These are phyloP conservation scores for Lasioglossum calceatum DNA, from an alignment of 2,888 invertebrate species.

Conservation along the genomic window DNA sequence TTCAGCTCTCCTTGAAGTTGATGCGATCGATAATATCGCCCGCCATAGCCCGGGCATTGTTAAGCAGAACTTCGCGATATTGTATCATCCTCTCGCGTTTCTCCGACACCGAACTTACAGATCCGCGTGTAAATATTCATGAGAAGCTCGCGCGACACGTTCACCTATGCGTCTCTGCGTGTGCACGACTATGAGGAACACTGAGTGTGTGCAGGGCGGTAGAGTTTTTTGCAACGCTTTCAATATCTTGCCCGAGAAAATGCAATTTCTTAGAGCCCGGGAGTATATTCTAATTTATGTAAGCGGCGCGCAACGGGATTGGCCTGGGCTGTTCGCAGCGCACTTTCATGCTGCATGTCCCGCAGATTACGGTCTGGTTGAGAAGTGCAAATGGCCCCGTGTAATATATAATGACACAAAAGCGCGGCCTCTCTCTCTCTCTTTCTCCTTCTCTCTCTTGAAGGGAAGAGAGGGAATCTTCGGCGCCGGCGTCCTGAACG, in stretches of 20 bases:
- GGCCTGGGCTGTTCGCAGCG: slow-evolving; percentile 29
- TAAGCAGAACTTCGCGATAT: slow-evolving; percentile 1
- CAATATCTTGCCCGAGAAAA: slow-evolving; percentile 43
- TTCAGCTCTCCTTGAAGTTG: neutral
- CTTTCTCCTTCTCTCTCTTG: neutral
- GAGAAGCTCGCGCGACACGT: neutral
- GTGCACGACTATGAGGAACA: neutral
- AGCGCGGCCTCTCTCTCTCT: slow-evolving; percentile 40
- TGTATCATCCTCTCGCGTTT: neutral
- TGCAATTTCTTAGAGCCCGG: slow-evolving; percentile 39
- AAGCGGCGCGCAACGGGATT: slow-evolving; percentile 54
- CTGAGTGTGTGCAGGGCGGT: neutral
- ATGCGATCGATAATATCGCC: neutral
- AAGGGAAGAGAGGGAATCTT: neutral
- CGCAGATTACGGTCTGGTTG: slow-evolving; percentile 52
- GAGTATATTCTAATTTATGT: slow-evolving; percentile 61
- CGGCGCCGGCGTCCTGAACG: slow-evolving; percentile 47
- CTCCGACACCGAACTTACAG: slow-evolving; percentile 28
- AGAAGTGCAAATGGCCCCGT: slow-evolving; percentile 53
- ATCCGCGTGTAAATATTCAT: slow-evolving; percentile 44
- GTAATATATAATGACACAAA: slow-evolving; percentile 55
- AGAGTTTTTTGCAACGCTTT: slow-evolving; percentile 28
- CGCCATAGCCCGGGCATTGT: neutral
- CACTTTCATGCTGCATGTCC: slow-evolving; percentile 48
- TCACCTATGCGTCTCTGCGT: neutral